Evolutionary conservation across 2,888 invertebrate genomes (phyloP).

Genomic region (Trachelus tabidus): DNA sequence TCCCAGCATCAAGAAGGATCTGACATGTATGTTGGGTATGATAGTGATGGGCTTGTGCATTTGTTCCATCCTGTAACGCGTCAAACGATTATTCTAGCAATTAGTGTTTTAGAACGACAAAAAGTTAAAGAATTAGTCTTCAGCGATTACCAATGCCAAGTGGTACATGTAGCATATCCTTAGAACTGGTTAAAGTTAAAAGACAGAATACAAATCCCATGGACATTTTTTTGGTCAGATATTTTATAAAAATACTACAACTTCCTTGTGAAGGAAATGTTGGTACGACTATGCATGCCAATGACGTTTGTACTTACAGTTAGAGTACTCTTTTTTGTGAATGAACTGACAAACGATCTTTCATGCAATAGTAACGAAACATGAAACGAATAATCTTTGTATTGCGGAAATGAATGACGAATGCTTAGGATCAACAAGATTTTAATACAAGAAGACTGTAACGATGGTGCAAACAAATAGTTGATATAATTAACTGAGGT

Average conservation of each 20-base stretch:
- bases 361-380: not conserved
- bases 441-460: not conserved
- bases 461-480: not conserved
- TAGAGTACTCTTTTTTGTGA: not conserved
- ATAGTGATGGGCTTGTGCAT: constrained; percentile 56
- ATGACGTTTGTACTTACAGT: not conserved
- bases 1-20: constrained; percentile 53
- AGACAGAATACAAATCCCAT: not conserved
- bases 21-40: constrained; percentile 55
- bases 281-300: not conserved
- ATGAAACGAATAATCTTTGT: not conserved
- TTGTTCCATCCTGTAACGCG: constrained; percentile 50
- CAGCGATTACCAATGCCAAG: not conserved
- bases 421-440: not conserved
- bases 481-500: not conserved
- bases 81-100: not conserved
- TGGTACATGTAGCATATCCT: not conserved
- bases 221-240: not conserved
- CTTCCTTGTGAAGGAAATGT: not conserved
- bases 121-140: not conserved
- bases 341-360: not conserved
- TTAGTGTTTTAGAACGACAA: not conserved
- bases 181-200: not conserved
- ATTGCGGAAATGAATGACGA: not conserved
- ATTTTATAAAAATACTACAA: not conserved